These are phyloP conservation scores for Allacma fusca DNA, from an alignment of 2,888 invertebrate species.

Conservation along the genomic window DNA sequence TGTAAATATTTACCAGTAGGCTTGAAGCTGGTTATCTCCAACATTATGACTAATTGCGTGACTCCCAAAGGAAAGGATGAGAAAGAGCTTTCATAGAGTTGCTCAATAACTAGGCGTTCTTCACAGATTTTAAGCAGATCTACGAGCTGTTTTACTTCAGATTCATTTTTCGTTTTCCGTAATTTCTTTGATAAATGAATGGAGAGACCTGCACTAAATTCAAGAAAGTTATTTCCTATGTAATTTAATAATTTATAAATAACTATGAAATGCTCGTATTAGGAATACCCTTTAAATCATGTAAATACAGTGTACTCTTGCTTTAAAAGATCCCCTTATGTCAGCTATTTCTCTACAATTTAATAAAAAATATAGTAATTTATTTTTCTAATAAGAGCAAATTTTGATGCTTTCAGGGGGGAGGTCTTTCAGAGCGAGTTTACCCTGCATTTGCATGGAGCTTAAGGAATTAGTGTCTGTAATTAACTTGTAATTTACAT, in stretches of 20 bases:
- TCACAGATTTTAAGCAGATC: constrained; percentile 24
- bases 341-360: too few relatives aligned
- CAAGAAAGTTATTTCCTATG: background rate
- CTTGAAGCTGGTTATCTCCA: background rate
- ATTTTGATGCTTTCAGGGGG: too few relatives aligned
- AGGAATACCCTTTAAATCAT: too few relatives aligned
- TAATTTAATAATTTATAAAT: background rate
- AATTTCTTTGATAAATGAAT: constrained; percentile 10
- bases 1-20: background rate
- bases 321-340: too few relatives aligned
- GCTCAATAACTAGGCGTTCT: constrained; percentile 17
- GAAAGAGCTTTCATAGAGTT: constrained; percentile 23
- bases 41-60: background rate
- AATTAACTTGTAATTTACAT: too few relatives aligned
- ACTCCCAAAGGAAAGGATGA: constrained; percentile 10
- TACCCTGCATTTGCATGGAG: too few relatives aligned
- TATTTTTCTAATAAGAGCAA: background rate
- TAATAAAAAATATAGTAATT: background rate
- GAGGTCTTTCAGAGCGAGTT: too few relatives aligned
- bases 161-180: background rate
- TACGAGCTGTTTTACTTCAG: background rate
- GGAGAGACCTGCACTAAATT: background rate
- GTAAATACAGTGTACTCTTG: too few relatives aligned
- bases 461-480: too few relatives aligned
- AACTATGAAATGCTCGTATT: too few relatives aligned